A percentile compares a stretch with the other conserved stretches of the same genome.
These are phyloP conservation scores for Myotis pilosus DNA, from an alignment of 2,797 vertebrate species.

Conservation along the genomic window DNA sequence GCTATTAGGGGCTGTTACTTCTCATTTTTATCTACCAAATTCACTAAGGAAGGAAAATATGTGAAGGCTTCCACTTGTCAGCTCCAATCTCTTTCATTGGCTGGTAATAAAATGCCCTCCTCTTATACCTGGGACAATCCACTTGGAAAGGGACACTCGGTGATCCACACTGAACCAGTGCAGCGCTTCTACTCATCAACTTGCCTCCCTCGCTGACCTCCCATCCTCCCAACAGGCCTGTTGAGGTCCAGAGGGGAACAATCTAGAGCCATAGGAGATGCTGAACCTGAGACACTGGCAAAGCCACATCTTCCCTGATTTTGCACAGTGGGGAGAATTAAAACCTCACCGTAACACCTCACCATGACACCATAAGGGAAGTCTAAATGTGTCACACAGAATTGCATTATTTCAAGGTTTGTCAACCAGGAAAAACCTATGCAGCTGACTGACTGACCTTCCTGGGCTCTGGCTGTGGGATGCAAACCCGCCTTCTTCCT, in stretches of 20 bases:
- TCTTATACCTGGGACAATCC: not conserved
- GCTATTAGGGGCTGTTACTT: constrained; percentile 37
- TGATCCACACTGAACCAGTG: not conserved
- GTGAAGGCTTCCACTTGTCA: not conserved
- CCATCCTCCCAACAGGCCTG: not conserved
- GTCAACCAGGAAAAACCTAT: not conserved
- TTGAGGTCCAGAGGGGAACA: not conserved
- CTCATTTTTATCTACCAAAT: constrained; percentile 42
- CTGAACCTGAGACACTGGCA: not conserved
- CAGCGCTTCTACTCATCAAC: not conserved
- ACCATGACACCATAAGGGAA: not conserved
- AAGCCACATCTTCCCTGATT: not conserved
- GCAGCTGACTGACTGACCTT: not conserved
- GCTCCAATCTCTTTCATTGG: not conserved
- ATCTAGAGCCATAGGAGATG: not conserved
- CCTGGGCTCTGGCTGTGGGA: not conserved
- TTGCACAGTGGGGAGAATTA: not conserved
- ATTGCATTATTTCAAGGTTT: not conserved
- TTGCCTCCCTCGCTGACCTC: not conserved
- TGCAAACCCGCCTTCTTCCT: not conserved
- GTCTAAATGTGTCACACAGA: not conserved
- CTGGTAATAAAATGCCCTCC: not conserved
- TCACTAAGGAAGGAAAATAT: constrained; percentile 30
- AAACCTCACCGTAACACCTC: not conserved
- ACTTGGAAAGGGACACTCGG: not conserved